Conservation (phyloP, 2,888 invertebrate genomes). For the Eristalis intricaria region DNA sequence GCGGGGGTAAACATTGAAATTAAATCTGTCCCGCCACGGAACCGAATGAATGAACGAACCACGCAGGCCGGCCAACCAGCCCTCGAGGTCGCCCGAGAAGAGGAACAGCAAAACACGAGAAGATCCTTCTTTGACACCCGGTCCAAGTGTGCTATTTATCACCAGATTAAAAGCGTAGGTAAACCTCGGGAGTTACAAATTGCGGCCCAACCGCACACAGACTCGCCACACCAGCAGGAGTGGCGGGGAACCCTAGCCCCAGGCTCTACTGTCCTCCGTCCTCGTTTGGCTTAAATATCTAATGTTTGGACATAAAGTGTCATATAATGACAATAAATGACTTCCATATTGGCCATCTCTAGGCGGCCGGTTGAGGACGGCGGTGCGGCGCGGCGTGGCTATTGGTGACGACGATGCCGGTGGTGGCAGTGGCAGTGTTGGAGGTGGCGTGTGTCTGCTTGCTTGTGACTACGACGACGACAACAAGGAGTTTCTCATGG, state of each 20-base stretch:
- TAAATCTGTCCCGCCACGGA: constrained; percentile 53
- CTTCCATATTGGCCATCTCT: constrained; percentile 69
- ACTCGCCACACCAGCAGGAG: constrained; percentile 5
- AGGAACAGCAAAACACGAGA: constrained; percentile 50
- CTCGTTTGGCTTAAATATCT: constrained; percentile 69
- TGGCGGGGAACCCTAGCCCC: constrained; percentile 4
- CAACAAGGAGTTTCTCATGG: constrained; percentile 43
- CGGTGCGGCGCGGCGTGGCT: constrained; percentile 28
- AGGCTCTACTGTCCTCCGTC: constrained; percentile 16
- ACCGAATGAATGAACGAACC: constrained; percentile 10
- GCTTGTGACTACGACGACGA: background rate
- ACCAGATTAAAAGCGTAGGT: constrained; percentile 72
- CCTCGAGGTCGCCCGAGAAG: constrained; percentile 36
- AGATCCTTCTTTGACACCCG: constrained; percentile 71
- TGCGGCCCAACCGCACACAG: constrained; percentile 55
- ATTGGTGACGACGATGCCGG: background rate
- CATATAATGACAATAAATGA: constrained; percentile 74
- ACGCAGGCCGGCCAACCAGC: constrained; percentile 21
- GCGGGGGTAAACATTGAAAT: constrained; percentile 53
- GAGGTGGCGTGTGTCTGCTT: background rate
- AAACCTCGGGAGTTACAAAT: constrained; percentile 68
- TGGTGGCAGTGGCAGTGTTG: background rate
- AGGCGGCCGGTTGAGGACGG: constrained; percentile 50
- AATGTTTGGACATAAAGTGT: constrained; percentile 73
- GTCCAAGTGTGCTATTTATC: constrained; percentile 73